Conservation (phyloP, 35 echinoderm and acorn worm genomes). For the Ophiothrix spiculata region DNA sequence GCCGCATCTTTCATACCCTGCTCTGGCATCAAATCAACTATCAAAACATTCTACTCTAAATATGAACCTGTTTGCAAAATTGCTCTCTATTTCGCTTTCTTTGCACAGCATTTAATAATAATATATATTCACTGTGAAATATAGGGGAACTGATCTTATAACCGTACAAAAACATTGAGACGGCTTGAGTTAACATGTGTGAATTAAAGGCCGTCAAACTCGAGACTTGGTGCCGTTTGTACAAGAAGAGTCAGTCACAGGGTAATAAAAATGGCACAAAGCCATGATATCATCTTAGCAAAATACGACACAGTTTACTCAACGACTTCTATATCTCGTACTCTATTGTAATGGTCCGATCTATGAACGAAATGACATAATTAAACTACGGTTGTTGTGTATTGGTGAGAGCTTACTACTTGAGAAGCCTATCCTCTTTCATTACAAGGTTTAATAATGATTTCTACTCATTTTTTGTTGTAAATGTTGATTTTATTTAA, state of each 20-base stretch:
- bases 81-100: neutral
- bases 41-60: neutral
- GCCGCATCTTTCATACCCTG: neutral
- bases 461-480: too few relatives aligned
- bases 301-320: conserved; percentile 1
- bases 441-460: conserved; percentile 3
- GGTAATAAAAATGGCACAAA: conserved; percentile 12
- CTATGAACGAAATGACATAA: neutral
- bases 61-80: neutral
- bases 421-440: neutral
- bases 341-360: neutral
- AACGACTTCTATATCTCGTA: neutral
- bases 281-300: neutral
- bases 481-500: too few relatives aligned
- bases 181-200: conserved; percentile 3
- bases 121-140: conserved; percentile 7
- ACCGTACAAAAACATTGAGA: neutral
- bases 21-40: conserved; percentile 5
- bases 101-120: neutral
- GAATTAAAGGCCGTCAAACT: conserved; percentile 12
- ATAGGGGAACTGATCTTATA: neutral
- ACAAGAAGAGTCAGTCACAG: neutral
- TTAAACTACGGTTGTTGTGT: conserved; percentile 3
- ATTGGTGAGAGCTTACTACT: neutral
- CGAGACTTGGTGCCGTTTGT: neutral